Conservation (phyloP, 2,113 vertebrate genomes). For the Indicator indicator region DNA sequence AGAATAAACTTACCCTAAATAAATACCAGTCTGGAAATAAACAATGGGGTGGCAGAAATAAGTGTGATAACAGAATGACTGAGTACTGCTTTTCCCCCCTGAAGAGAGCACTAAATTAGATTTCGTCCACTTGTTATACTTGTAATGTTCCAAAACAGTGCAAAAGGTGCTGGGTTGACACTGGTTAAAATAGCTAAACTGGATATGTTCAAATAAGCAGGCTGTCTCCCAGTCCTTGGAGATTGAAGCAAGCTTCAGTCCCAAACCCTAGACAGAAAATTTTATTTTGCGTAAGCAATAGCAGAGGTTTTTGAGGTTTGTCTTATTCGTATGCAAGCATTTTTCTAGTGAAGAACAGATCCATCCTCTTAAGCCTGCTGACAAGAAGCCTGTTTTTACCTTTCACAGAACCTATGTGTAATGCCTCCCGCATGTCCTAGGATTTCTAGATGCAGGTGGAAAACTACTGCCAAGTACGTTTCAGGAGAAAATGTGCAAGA, state of each 20-base stretch:
- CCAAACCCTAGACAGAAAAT: neutral
- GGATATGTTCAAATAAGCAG: neutral
- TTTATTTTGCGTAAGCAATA: neutral
- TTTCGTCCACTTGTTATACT: neutral
- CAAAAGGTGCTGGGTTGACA: neutral
- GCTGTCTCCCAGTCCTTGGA: neutral
- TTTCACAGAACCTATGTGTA: neutral
- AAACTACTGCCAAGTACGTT: constrained; percentile 28
- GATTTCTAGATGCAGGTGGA: constrained; percentile 53
- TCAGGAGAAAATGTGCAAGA: constrained; percentile 2
- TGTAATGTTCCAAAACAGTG: neutral
- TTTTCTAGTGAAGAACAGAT: neutral
- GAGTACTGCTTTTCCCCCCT: neutral
- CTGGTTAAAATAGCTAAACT: neutral
- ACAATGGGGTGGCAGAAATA: neutral
- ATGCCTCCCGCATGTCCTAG: constrained; percentile 5
- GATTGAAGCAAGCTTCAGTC: neutral
- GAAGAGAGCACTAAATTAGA: neutral
- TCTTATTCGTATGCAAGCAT: neutral
- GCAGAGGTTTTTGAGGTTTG: neutral
- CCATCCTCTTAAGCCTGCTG: neutral
- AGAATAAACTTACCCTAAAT: neutral
- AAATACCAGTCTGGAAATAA: neutral
- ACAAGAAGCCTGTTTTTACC: constrained; percentile 14
- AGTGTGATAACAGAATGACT: neutral